Percentiles rank a stretch among this genome's conserved stretches.
These are phyloP conservation scores for Lithophane ornitopus DNA, from an alignment of 2,888 invertebrate genomes.

Conservation along the genomic window DNA sequence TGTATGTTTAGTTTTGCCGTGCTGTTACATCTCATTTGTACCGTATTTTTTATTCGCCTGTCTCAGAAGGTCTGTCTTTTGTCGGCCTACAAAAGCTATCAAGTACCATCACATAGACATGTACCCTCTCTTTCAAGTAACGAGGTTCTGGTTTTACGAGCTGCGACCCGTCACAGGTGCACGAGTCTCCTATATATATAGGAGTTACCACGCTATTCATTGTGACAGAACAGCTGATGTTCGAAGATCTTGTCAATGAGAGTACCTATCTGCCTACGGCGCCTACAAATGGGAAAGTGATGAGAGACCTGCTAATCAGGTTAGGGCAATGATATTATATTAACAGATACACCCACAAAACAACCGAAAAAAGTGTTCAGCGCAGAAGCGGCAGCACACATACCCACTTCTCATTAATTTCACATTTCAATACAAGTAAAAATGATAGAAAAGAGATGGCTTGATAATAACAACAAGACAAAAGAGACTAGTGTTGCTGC, in stretches of 20 bases:
- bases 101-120: conserved; percentile 16
- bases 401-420: too few relatives aligned
- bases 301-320: conserved; percentile 22
- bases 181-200: conserved; percentile 46
- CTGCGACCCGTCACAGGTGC: conserved; percentile 52
- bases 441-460: too few relatives aligned
- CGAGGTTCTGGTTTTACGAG: conserved; percentile 59
- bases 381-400: too few relatives aligned
- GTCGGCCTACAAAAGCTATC: conserved; percentile 25
- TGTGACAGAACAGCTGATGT: conserved; percentile 29
- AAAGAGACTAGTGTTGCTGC: too few relatives aligned
- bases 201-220: conserved; percentile 24
- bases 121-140: conserved; percentile 40
- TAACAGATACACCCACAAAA: too few relatives aligned
- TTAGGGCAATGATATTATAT: too few relatives aligned
- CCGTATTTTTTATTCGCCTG: conserved; percentile 32
- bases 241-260: conserved; percentile 6
- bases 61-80: conserved; percentile 14
- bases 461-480: too few relatives aligned
- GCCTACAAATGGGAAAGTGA: neutral
- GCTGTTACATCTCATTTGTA: conserved; percentile 7
- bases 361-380: too few relatives aligned
- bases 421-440: too few relatives aligned
- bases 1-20: neutral
- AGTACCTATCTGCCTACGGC: neutral